These are phyloP conservation scores for Falcunculus frontatus DNA, from an alignment of 2,113 vertebrate species.

Conservation along the genomic window DNA sequence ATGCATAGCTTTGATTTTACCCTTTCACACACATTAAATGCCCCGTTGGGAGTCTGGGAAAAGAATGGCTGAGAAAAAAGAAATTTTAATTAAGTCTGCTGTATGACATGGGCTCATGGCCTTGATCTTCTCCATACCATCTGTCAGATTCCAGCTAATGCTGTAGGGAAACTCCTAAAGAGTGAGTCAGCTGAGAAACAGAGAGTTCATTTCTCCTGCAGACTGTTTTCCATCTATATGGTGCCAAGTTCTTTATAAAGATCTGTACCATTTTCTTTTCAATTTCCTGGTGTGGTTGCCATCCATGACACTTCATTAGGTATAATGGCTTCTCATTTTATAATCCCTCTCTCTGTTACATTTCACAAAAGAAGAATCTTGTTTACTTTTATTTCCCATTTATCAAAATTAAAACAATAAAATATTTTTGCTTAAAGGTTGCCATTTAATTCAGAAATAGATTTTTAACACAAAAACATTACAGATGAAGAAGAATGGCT, in stretches of 20 bases:
- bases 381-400: neutral
- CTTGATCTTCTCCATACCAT: neutral
- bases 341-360: neutral
- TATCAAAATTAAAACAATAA: neutral
- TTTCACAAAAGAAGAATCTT: neutral
- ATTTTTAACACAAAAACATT: neutral
- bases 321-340: neutral
- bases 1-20: neutral
- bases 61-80: neutral
- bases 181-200: neutral
- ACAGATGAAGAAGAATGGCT: neutral
- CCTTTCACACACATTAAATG: neutral
- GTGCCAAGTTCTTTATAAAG: neutral
- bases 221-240: neutral
- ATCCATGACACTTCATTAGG: neutral
- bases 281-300: neutral
- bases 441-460: neutral
- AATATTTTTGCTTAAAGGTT: neutral
- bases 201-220: neutral
- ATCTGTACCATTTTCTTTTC: neutral
- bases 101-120: neutral
- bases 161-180: neutral
- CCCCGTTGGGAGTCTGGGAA: neutral
- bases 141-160: neutral
- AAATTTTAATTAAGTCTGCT: slow-evolving; percentile 11